Base-by-base conservation (phyloP, 2,888 invertebrate species). In the Eremobia ochroleuca region DNA sequence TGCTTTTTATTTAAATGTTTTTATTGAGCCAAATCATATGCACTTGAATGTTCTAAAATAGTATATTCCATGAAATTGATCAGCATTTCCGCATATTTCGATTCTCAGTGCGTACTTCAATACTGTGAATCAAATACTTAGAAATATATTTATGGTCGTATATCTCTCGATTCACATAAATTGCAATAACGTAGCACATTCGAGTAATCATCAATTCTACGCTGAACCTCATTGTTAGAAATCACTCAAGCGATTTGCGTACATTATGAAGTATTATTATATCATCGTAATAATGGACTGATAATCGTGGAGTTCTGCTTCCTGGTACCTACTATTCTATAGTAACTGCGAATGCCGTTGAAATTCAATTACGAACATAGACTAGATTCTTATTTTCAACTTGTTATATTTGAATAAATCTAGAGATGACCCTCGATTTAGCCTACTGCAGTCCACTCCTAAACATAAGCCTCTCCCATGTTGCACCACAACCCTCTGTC, bases 201-300 rank as follows among this genome's bases (percentile, higher is more conserved):
- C 49, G 68, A 83, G 79, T 77, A 55, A 83, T 83, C 83, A 68
- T 58, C 55, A 58, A 64, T 83, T 67, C 40, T n/a, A 46, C 72
- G 43, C 28, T 81, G 64, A 82, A 34, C 31, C 21, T 73, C 37
- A 69, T 83, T 77, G 76, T 82, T 76, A 40, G 72, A 52, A 76
- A 69, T 72, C 73, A 67, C 76, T 83, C 46, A 15, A 82, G 71
- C 76, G 43, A 76, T 83, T 61, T 69, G 43, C 59, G 43, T 64
- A 69, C 59, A 81, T 69, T 65, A 79, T 66, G 43, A 79, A 77
- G 58, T 68, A 52, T 34, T 68, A 28, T 46, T 62, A 68, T 58
- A 58, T 77, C 34, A 28, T 18, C 59, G 59, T 61, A 61, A 79
- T 59, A 59, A 61, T 43, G 15, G 65, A 61, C 43, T 65, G 83